A percentile compares a stretch with the other conserved stretches of the same genome.
phyloP scores from a whole-genome alignment of 2,113 vertebrate genomes.

The Megaleporinus macrocephalus region DNA sequence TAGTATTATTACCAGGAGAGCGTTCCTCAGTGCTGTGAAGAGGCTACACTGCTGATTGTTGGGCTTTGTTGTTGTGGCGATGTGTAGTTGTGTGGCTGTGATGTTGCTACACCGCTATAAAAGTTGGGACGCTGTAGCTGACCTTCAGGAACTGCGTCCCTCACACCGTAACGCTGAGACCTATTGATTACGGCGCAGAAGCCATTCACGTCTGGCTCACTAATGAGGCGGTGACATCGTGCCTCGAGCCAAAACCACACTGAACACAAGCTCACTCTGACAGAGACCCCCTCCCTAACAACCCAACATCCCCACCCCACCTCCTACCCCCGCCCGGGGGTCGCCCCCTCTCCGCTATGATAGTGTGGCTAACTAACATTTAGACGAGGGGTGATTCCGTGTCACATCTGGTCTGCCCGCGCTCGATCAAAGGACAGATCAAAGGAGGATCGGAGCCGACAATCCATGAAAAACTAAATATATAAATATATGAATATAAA shows the following conservation, averaged over 20 bases:
- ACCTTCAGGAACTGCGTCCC: too few species aligned
- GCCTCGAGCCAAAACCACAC: not conserved
- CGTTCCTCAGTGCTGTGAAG: too few species aligned
- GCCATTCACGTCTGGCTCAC: not conserved
- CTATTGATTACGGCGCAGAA: not conserved
- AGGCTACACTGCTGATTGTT: too few species aligned
- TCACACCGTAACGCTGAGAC: constrained; percentile 20
- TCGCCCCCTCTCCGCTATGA: not conserved
- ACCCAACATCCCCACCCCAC: not conserved
- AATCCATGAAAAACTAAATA: not conserved
- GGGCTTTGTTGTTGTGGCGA: too few species aligned
- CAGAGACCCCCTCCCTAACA: not conserved
- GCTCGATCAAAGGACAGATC: constrained; percentile 58
- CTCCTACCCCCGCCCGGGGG: not conserved
- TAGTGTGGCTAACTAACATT: constrained; percentile 1
- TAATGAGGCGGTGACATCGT: not conserved
- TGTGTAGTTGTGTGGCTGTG: too few species aligned
- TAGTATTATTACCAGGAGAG: too few species aligned
- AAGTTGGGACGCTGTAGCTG: too few species aligned
- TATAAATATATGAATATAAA: too few species aligned
- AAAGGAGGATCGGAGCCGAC: constrained; percentile 3
- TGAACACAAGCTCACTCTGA: too few species aligned
- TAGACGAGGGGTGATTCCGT: constrained; percentile 3
- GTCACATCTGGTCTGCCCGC: constrained; percentile 48
- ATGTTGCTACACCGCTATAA: too few species aligned